These are phyloP conservation scores for Tragulus kanchil DNA, from an alignment of 2,113 vertebrate genomes.

Conservation along the genomic window DNA sequence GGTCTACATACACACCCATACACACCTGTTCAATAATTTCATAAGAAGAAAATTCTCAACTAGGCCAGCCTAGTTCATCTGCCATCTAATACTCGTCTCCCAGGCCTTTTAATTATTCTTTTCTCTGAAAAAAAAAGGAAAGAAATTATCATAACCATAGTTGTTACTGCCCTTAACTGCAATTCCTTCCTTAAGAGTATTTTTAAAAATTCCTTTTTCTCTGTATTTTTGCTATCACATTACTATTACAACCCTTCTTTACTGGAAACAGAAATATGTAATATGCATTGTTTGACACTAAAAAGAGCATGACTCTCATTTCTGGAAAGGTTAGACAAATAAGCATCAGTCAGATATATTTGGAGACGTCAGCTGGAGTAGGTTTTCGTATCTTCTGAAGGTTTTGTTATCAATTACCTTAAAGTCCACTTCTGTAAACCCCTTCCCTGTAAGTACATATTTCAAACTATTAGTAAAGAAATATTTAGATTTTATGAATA, in stretches of 20 bases:
- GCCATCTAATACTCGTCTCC: slow-evolving; percentile 6
- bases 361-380: background rate
- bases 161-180: background rate
- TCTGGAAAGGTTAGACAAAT: slow-evolving; percentile 41
- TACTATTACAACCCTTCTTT: slow-evolving; percentile 5
- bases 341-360: background rate
- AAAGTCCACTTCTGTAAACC: background rate
- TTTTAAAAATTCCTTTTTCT: background rate
- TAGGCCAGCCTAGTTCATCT: background rate
- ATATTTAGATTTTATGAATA: background rate
- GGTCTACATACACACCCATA: background rate
- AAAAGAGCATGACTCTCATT: slow-evolving; percentile 18
- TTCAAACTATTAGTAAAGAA: slow-evolving; percentile 23
- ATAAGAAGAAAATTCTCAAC: background rate
- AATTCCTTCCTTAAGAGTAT: background rate
- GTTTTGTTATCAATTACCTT: background rate
- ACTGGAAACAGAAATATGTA: slow-evolving; percentile 28
- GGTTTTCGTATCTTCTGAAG: background rate
- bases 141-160: background rate
- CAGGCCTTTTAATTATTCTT: background rate
- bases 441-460: background rate
- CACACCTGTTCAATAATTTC: no score
- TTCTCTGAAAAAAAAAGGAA: background rate
- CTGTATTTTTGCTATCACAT: background rate
- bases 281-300: slow-evolving; percentile 5